Percentiles rank a stretch among this genome's conserved stretches.
These are phyloP conservation scores for Perca fluviatilis DNA, from an alignment of 2,113 vertebrate genomes.

Conservation along the genomic window DNA sequence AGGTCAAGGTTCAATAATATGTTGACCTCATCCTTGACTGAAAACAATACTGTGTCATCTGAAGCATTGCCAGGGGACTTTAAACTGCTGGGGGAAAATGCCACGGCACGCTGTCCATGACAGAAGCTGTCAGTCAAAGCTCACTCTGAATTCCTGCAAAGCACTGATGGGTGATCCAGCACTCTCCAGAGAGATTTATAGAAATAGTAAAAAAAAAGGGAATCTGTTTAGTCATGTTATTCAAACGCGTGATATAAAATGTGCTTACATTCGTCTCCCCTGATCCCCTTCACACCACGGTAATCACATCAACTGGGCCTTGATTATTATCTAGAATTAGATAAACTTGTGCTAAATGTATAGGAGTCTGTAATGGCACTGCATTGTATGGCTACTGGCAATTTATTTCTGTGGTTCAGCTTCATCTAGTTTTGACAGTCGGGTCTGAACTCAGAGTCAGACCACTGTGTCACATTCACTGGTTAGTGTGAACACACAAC, in stretches of 20 bases:
- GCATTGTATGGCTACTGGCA: not conserved
- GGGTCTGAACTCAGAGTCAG: not conserved
- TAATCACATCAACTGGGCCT: slow-evolving; percentile 62
- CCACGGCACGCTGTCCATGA: slow-evolving; percentile 18
- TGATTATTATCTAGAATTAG: slow-evolving; percentile 50
- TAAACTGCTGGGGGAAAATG: slow-evolving; percentile 12
- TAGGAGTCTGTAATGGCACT: not conserved
- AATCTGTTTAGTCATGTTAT: slow-evolving; percentile 55
- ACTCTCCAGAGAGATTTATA: slow-evolving; percentile 18
- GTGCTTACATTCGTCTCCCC: slow-evolving; percentile 37
- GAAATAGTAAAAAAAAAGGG: not conserved
- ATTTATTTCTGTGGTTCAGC: slow-evolving; percentile 13
- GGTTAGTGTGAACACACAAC: slow-evolving; percentile 1
- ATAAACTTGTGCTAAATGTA: not conserved
- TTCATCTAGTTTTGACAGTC: slow-evolving; percentile 15
- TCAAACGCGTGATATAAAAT: slow-evolving; percentile 53
- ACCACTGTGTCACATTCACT: slow-evolving; percentile 1
- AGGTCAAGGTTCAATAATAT: slow-evolving; percentile 48
- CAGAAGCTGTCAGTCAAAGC: slow-evolving; percentile 61
- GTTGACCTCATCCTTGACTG: slow-evolving; percentile 39
- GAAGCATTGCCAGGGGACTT: slow-evolving; percentile 6
- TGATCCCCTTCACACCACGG: slow-evolving; percentile 47
- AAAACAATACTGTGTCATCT: slow-evolving; percentile 49
- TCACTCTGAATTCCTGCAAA: slow-evolving; percentile 21
- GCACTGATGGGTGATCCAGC: slow-evolving; percentile 34